A percentile compares a stretch with the other conserved stretches of the same genome.
Conservation (phyloP, 1,140 invertebrate species). For the Drosophila neocordata region DNA sequence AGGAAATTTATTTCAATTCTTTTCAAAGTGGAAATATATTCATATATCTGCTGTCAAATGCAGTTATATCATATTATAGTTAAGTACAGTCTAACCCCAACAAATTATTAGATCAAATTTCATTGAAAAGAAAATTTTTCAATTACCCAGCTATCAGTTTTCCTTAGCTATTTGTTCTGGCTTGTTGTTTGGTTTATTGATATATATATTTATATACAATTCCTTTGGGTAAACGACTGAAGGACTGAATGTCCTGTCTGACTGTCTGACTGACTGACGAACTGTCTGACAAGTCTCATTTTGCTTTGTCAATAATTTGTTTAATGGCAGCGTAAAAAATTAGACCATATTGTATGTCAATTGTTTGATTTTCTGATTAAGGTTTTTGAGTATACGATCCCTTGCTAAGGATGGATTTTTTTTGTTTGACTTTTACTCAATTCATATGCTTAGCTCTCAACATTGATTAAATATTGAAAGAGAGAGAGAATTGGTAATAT, state of each 20-base stretch:
- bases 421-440: conserved; percentile 40
- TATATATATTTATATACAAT: conserved; percentile 51
- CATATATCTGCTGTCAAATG: conserved; percentile 46
- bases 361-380: conserved; percentile 82
- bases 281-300: conserved; percentile 50
- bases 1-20: conserved; percentile 68
- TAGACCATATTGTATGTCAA: conserved; percentile 83
- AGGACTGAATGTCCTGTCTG: neutral
- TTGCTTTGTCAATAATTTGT: conserved; percentile 74
- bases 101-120: conserved; percentile 49
- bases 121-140: conserved; percentile 56
- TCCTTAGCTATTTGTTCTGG: conserved; percentile 51
- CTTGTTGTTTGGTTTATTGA: conserved; percentile 72
- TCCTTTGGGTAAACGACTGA: conserved; percentile 44
- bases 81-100: conserved; percentile 56
- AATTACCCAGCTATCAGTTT: conserved; percentile 63
- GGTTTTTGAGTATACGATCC: conserved; percentile 14
- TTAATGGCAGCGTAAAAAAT: conserved; percentile 82
- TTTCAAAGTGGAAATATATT: neutral
- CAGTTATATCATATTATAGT: conserved; percentile 34
- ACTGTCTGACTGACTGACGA: conserved; percentile 20
- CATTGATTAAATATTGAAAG: conserved; percentile 79
- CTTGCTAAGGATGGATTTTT: conserved; percentile 20
- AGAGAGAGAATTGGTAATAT: conserved; percentile 72
- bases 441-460: conserved; percentile 24